These are phyloP conservation scores for Brachionus sp. DNA, from an alignment of 1,140 invertebrate genomes.

Conservation along the genomic window DNA sequence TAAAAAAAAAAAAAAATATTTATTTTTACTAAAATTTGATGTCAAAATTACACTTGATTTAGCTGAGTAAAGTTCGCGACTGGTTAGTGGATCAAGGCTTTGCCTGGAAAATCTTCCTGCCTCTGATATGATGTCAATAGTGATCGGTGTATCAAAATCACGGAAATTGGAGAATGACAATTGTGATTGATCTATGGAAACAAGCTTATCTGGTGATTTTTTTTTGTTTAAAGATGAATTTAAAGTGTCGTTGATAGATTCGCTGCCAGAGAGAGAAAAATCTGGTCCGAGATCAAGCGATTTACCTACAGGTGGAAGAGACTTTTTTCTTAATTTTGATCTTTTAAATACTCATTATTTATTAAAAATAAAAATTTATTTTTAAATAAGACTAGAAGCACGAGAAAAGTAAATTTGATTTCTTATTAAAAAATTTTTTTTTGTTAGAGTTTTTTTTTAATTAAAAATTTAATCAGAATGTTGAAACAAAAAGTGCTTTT, in stretches of 20 bases:
- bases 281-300: neutral
- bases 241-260: neutral
- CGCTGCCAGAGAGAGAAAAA: neutral
- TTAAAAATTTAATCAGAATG: too few relatives aligned
- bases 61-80: neutral
- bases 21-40: neutral
- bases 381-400: neutral
- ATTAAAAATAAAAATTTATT: neutral
- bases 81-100: neutral
- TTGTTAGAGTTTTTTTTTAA: too few relatives aligned
- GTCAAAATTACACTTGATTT: neutral
- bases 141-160: conserved; percentile 7
- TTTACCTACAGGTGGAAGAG: conserved; percentile 13
- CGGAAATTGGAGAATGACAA: neutral
- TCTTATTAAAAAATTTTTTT: too few relatives aligned
- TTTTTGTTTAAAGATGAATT: conserved; percentile 1
- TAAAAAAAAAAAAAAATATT: neutral
- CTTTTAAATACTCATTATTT: neutral
- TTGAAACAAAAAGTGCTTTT: too few relatives aligned
- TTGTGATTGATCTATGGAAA: neutral
- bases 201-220: conserved; percentile 22
- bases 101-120: neutral
- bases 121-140: conserved; percentile 4
- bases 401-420: too few relatives aligned
- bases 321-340: neutral